These are phyloP conservation scores for Cavia porcellus DNA, from an alignment of 2,113 vertebrate species.

Conservation along the genomic window DNA sequence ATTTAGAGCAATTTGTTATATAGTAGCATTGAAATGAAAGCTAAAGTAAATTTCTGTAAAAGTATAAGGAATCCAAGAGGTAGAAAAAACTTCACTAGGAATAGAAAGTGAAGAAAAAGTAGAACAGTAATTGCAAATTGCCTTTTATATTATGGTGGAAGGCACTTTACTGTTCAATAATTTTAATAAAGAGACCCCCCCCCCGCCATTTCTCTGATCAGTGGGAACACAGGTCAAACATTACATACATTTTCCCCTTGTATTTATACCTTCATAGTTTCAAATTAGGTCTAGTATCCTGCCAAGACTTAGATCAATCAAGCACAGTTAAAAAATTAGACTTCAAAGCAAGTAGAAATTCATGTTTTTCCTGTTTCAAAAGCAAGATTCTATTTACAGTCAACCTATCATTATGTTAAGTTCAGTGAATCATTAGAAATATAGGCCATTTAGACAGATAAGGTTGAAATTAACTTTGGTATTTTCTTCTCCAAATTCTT, in stretches of 20 bases:
- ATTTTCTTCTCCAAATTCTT: conserved; percentile 61
- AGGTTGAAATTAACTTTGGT: conserved; percentile 59
- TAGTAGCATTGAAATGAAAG: conserved; percentile 21
- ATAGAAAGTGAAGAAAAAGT: conserved; percentile 58
- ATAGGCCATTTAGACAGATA: conserved; percentile 40
- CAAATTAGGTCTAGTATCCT: conserved; percentile 62
- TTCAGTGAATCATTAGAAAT: conserved; percentile 43
- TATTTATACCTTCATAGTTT: conserved; percentile 58
- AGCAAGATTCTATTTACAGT: conserved; percentile 48
- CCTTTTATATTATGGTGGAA: conserved; percentile 61
- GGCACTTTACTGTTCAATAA: conserved; percentile 70
- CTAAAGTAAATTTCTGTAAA: conserved; percentile 44
- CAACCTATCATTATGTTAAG: conserved; percentile 61
- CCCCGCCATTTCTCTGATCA: neutral
- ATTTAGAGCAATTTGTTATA: conserved; percentile 53
- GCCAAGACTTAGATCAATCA: conserved; percentile 60
- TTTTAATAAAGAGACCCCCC: conserved; percentile 74
- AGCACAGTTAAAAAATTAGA: conserved; percentile 60
- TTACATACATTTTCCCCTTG: conserved; percentile 59
- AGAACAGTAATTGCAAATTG: conserved; percentile 69
- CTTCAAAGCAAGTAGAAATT: conserved; percentile 63
- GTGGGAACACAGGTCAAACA: conserved; percentile 67
- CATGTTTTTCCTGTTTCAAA: conserved; percentile 57
- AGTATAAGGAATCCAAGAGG: conserved; percentile 59
- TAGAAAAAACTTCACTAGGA: conserved; percentile 26